A percentile compares a stretch with the other conserved stretches of the same genome.
Evolutionary conservation across 2,113 vertebrate species (phyloP).

Genomic region (Tamias sibiricus): DNA sequence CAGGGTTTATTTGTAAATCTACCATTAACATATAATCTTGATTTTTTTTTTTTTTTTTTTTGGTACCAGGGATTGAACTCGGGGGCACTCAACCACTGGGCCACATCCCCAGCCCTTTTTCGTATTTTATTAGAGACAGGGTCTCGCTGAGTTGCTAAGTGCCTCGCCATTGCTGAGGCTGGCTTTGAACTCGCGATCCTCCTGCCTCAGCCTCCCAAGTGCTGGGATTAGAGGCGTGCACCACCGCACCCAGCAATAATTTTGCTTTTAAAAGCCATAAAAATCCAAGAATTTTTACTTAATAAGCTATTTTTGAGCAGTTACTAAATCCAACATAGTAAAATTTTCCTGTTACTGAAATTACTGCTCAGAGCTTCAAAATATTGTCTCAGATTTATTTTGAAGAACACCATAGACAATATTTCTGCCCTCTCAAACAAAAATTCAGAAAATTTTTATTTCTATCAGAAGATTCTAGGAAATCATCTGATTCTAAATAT

Average conservation of each 20-base stretch:
- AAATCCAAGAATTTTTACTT: neutral
- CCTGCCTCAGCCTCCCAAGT: no score
- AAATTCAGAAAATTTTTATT: neutral
- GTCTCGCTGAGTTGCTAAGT: no score
- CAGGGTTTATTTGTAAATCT: neutral
- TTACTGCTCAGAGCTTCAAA: constrained; percentile 5
- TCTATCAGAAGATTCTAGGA: constrained; percentile 3
- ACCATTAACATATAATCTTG: neutral
- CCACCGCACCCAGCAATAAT: no score
- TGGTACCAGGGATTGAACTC: no score
- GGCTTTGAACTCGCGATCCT: no score
- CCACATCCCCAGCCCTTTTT: no score
- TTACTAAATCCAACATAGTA: neutral
- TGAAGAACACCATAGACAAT: neutral
- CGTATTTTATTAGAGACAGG: no score
- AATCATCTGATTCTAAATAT: neutral
- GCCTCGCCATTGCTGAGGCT: no score
- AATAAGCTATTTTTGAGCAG: constrained; percentile 3
- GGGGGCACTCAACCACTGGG: no score
- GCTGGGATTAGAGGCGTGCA: no score
- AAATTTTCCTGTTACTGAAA: constrained; percentile 3
- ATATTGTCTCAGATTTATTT: constrained; percentile 17
- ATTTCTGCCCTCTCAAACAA: neutral
- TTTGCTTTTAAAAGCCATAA: constrained; percentile 49
- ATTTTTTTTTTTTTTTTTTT: no score